Conservation (phyloP, 2,113 vertebrate species). For the Hystrix cristata region DNA sequence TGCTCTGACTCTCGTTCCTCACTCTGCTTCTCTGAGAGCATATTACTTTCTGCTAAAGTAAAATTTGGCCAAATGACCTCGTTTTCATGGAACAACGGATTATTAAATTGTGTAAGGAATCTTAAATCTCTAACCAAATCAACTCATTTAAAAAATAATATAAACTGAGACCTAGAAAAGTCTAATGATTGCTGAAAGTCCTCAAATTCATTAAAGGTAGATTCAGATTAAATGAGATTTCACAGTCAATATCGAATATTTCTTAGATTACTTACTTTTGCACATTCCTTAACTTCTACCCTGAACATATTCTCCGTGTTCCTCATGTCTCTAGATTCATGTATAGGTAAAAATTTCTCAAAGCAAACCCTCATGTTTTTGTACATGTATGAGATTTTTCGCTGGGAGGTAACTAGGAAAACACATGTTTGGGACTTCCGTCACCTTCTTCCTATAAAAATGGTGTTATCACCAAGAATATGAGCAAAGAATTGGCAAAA, state of each 20-base stretch:
- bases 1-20: background rate
- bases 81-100: background rate
- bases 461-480: background rate
- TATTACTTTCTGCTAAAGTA: background rate
- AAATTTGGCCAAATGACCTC: background rate
- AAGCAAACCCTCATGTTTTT: background rate
- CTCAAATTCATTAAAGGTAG: background rate
- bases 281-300: background rate
- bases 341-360: background rate
- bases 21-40: background rate
- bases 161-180: background rate
- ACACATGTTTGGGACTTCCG: background rate
- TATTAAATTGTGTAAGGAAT: background rate
- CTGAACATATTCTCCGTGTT: background rate
- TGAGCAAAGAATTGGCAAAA: background rate
- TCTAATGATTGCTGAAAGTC: background rate
- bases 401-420: background rate
- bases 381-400: background rate
- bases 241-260: background rate
- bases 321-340: background rate
- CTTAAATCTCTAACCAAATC: background rate
- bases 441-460: background rate
- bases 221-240: background rate
- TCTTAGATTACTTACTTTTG: background rate
- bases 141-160: background rate